phyloP scores from a whole-genome alignment of 2,888 invertebrate species.

The Phymatocera aterrima region DNA sequence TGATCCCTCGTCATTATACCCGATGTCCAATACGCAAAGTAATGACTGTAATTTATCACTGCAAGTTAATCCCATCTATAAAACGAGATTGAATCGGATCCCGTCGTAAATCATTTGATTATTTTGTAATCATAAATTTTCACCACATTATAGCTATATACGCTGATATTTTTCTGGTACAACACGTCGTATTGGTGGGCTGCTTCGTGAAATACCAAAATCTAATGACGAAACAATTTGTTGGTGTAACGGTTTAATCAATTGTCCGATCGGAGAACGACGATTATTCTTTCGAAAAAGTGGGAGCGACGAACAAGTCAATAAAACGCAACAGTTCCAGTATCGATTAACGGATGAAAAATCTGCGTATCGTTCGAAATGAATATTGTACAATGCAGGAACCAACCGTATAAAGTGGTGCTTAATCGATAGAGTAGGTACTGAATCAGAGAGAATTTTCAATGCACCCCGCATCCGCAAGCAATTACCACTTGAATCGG shows the following conservation, averaged over 20 bases:
- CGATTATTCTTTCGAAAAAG: not conserved
- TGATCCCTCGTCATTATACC: not conserved
- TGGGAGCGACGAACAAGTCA: not conserved
- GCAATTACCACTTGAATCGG: constrained; percentile 36
- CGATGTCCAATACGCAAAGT: not conserved
- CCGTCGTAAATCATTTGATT: not conserved
- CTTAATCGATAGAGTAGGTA: constrained; percentile 23
- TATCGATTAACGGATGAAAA: not conserved
- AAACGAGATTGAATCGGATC: not conserved
- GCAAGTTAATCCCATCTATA: not conserved
- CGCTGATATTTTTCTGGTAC: not conserved
- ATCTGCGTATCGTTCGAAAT: not conserved
- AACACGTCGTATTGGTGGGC: not conserved
- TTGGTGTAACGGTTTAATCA: not conserved
- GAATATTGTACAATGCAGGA: not conserved
- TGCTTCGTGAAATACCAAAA: not conserved
- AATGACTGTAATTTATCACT: not conserved
- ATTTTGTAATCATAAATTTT: not conserved
- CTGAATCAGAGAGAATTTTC: constrained; percentile 66
- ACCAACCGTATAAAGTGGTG: not conserved
- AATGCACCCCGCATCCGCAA: constrained; percentile 51
- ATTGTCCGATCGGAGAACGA: not conserved
- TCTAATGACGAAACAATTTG: not conserved
- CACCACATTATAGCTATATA: not conserved
- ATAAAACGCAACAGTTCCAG: not conserved